Evolutionary conservation across 2,113 vertebrate species (phyloP), one percentile per base, ranked within the genome.

Genomic region (Gavia stellata): DNA sequence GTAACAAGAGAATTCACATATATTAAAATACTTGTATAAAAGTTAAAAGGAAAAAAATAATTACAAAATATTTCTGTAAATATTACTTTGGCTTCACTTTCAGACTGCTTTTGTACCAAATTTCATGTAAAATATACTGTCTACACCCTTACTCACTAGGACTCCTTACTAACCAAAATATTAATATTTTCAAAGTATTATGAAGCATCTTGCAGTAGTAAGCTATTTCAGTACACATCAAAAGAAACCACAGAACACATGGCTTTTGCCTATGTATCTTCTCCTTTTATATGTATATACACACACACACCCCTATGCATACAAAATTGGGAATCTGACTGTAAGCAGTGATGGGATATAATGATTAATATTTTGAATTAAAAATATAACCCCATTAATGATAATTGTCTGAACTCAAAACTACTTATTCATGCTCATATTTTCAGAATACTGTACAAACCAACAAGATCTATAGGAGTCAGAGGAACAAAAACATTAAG

Each of bases 1-100:
- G 96, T n/a, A 97, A 97, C 62, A 83, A 72, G 4, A 96, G 82
- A 94, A 94, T 73, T 74, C 66, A 95, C 9, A 59, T 17, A 53
- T 6, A 34, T 94, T 84, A 88, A 79, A 89, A 63, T 40, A 42
- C 90, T 21, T 52, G 28, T 1, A 12, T 20, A 53, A 18, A 86
- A 92, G 59, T 38, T 31, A 21, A 75, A 63, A 88, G n/a, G 13
- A 59, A 56, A 66, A 94, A 55, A 44, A 15, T 17, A 71, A 49
- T 38, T 50, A 29, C 6, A 58, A 81, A 55, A 47, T 42, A 74
- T 24, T 52, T 65, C 52, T 6, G 59, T 14, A 67, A 86, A 34
- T 71, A 75, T 7, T 72, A 56, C 12, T 75, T 65, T 26, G 15
- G 17, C 20, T 75, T 90, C 5, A 71, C 89, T 79, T 81, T 75